Evolutionary conservation across 2,888 invertebrate genomes (phyloP).

Genomic region (Ptychoptera contaminata): DNA sequence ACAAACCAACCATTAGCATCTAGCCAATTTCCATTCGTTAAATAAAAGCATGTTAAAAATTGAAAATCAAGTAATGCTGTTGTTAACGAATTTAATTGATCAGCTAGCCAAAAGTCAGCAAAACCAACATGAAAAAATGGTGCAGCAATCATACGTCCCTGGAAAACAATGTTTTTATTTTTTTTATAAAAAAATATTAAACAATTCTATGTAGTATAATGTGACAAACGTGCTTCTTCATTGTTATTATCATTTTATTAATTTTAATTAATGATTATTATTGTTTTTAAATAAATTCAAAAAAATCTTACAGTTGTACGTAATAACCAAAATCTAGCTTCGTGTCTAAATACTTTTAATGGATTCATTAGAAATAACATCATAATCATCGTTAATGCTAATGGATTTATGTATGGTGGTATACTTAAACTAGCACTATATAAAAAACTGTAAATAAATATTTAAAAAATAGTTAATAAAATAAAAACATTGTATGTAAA

Average conservation of each 20-base stretch:
- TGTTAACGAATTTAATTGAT: constrained; percentile 87
- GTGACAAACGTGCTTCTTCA: constrained; percentile 1
- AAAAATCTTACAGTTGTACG: constrained; percentile 62
- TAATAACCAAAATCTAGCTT: constrained; percentile 88
- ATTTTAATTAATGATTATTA: neutral
- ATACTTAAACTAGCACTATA: constrained; percentile 70
- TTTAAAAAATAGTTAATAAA: neutral
- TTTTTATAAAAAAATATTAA: constrained; percentile 6
- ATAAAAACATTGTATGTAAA: neutral
- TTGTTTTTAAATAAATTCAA: constrained; percentile 8
- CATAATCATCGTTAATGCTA: constrained; percentile 70
- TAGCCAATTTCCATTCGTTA: constrained; percentile 59
- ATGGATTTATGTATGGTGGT: constrained; percentile 83
- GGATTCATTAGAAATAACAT: constrained; percentile 82
- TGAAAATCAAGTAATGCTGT: constrained; percentile 87
- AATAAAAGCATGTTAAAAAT: constrained; percentile 84
- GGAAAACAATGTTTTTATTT: constrained; percentile 17
- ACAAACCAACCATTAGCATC: constrained; percentile 36
- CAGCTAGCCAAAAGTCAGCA: constrained; percentile 98
- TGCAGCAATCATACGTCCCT: constrained; percentile 73
- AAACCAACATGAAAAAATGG: constrained; percentile 90
- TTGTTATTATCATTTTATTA: too few relatives aligned
- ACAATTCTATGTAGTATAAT: neutral
- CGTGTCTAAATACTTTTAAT: constrained; percentile 75
- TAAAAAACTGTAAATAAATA: constrained; percentile 18